phyloP scores from a whole-genome alignment of 1,140 invertebrate species.

The Caenorhabditis tropicalis region DNA sequence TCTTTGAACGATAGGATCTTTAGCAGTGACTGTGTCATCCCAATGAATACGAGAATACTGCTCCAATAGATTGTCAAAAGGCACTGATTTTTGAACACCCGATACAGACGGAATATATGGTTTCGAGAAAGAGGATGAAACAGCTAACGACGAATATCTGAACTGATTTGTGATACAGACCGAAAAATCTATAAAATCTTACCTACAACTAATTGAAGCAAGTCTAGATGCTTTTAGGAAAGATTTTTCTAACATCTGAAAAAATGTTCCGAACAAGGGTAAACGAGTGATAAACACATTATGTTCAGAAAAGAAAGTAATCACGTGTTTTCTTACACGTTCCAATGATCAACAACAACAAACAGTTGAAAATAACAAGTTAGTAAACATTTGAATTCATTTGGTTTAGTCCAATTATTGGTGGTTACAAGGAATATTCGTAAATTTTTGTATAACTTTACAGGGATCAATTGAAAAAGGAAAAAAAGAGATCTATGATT shows the following conservation, averaged over 20 bases:
- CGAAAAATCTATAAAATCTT: too few relatives aligned
- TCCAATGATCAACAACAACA: neutral
- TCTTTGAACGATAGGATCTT: slow-evolving; percentile 57
- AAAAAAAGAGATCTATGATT: neutral
- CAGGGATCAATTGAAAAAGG: neutral
- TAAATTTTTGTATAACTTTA: neutral
- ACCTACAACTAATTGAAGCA: neutral
- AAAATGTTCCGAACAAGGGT: neutral
- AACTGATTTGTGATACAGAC: neutral
- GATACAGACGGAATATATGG: neutral
- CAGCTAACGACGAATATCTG: neutral
- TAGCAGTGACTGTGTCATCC: slow-evolving; percentile 56
- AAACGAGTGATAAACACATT: too few relatives aligned
- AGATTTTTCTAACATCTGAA: neutral
- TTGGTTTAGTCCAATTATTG: slow-evolving; percentile 30
- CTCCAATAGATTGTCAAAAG: slow-evolving; percentile 44
- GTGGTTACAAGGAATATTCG: neutral
- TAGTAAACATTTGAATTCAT: neutral
- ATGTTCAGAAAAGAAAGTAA: neutral
- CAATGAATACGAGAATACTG: slow-evolving; percentile 55
- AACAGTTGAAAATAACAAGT: neutral
- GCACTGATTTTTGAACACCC: slow-evolving; percentile 42
- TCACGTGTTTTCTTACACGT: neutral
- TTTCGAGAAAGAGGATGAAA: neutral
- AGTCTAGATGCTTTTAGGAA: neutral